Conservation (phyloP, 2,113 vertebrate genomes). For the Vombatus ursinus region DNA sequence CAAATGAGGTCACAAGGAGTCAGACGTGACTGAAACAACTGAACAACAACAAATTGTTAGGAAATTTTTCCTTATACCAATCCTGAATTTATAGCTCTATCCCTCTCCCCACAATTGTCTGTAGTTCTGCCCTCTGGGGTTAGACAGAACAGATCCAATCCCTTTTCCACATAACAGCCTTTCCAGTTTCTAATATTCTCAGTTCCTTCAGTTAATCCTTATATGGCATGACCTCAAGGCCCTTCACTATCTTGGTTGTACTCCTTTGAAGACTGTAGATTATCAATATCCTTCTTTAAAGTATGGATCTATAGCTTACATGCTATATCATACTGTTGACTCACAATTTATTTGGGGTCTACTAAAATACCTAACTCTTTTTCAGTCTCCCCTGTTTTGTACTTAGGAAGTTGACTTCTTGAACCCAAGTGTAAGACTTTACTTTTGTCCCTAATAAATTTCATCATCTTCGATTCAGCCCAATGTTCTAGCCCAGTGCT, state of each 20-base stretch:
- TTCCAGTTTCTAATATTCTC: neutral
- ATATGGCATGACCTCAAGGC: too few species aligned
- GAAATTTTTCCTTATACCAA: neutral
- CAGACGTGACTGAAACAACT: neutral
- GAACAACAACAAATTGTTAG: neutral
- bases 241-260: neutral
- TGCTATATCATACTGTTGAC: neutral
- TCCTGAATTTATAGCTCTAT: neutral
- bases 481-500: neutral
- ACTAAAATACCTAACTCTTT: neutral
- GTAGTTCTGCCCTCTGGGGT: neutral
- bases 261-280: neutral
- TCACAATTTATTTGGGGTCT: neutral
- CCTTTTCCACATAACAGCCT: neutral
- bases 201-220: neutral
- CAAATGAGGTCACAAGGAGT: neutral
- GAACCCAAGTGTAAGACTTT: neutral
- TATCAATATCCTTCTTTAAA: neutral
- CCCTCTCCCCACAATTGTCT: neutral
- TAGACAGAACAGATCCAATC: neutral
- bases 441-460: neutral
- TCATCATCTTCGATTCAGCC: neutral
- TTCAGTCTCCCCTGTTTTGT: neutral
- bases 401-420: neutral
- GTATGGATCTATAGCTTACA: neutral